Base-by-base conservation (phyloP, 2,113 vertebrate genomes). In the Dolichallabes microphthalmus region DNA sequence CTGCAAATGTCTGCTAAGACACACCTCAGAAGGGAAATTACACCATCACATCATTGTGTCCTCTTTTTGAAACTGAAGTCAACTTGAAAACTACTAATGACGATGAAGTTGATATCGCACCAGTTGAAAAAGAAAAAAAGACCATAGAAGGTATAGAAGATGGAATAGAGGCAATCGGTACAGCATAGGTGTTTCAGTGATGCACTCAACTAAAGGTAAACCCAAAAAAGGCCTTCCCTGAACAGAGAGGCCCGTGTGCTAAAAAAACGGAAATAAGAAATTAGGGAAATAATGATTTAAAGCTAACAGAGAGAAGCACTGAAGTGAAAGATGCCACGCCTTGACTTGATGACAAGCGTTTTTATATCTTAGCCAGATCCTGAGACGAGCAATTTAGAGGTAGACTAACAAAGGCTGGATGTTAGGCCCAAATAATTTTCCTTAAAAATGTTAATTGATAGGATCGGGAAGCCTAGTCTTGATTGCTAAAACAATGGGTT, bases 161-260 rank as follows among this genome's bases (percentile, higher is more conserved):
- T 84, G 77, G 68, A 82, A 87, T 61, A 85, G 68, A 80, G 50
- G 69, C 50, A 85, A 32, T 9, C 35, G 85, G 68, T 76, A 75
- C 84, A 82, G 81, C 55, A 35, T 74, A 55, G n/a, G 63, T 66
- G 69, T 80, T 87, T 82, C 73, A 81, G 52, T 87, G 82, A 71
- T 87, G 84, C 73, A 69, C 83, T 86, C 75, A 73, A 53, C 80
- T 35, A 84, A 89, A 86, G 86, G 88, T 85, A 88, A 79, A 8
- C 6, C 45, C 45, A 87, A 68, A 79, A 73, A 39, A n/a, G 32
- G 69, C 35, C 30, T 66, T 20, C 17, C 55, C 58, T 15, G 11
- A 45, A 77, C 20, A 14, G 27, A 83, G 60, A 53, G 57, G 68
- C 19, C 15, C 53, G 35, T 15, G 63, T 73, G 63, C 77, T 0